These are phyloP conservation scores for Siniperca scherzeri DNA, from an alignment of 2,797 vertebrate species.

Conservation along the genomic window DNA sequence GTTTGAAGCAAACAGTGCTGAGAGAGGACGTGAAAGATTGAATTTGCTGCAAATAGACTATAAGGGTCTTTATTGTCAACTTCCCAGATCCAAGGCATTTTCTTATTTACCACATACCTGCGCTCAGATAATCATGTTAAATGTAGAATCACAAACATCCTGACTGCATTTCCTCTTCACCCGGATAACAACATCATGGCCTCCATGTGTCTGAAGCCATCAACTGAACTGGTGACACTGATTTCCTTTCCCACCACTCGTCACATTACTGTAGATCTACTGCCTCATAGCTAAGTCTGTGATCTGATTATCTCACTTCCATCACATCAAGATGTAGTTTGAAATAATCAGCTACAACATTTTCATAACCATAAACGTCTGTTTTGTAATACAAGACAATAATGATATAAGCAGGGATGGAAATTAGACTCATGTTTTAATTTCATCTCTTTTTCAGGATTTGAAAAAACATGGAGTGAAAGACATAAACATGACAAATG, in stretches of 20 bases:
- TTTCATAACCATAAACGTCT: neutral
- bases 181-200: neutral
- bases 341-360: neutral
- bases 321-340: neutral
- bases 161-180: conserved; percentile 8
- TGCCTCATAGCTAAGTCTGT: neutral
- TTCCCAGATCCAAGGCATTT: conserved; percentile 20
- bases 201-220: conserved; percentile 1
- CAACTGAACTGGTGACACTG: conserved; percentile 5
- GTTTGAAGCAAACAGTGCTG: conserved; percentile 23
- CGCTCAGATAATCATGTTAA: conserved; percentile 31
- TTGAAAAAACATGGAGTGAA: too few species aligned
- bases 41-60: conserved; percentile 45
- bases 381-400: neutral
- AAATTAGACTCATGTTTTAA: neutral
- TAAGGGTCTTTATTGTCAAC: conserved; percentile 37
- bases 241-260: neutral
- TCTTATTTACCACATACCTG: conserved; percentile 40
- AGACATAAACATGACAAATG: too few species aligned
- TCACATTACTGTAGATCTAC: conserved; percentile 6
- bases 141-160: conserved; percentile 35
- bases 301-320: conserved; percentile 13
- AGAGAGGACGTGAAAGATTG: conserved; percentile 39
- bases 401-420: neutral
- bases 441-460: too few species aligned